These are phyloP conservation scores for Solen grandis DNA, from an alignment of 1,140 invertebrate species.

Conservation along the genomic window DNA sequence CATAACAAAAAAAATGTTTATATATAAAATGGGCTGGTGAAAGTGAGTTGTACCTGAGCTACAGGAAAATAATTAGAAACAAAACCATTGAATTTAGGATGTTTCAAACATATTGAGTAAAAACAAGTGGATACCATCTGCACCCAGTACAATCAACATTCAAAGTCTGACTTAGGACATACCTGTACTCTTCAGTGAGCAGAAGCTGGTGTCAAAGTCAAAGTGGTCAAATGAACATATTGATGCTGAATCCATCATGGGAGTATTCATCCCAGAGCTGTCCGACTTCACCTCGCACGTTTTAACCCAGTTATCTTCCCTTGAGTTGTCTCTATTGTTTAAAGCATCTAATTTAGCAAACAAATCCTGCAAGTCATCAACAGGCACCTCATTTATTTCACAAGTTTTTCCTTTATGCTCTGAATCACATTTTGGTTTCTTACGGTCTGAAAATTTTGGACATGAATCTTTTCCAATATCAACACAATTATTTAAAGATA, in stretches of 20 bases:
- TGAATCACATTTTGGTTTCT: not conserved
- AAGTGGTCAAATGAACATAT: conserved; percentile 49
- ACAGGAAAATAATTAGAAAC: too few relatives aligned
- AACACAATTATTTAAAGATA: not conserved
- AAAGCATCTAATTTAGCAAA: conserved; percentile 50
- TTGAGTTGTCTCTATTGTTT: not conserved
- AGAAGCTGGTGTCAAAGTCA: conserved; percentile 56
- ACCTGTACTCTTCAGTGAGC: conserved; percentile 54
- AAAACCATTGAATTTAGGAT: too few relatives aligned
- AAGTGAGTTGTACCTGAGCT: too few relatives aligned
- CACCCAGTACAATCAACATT: too few relatives aligned
- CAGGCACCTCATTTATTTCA: conserved; percentile 13
- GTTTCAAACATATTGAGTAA: too few relatives aligned
- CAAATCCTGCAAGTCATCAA: conserved; percentile 34
- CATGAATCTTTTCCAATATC: too few relatives aligned
- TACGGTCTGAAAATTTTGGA: too few relatives aligned
- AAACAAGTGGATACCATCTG: too few relatives aligned
- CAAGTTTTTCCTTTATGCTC: not conserved
- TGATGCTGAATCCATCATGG: conserved; percentile 42
- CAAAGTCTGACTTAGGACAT: too few relatives aligned
- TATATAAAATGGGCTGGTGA: too few relatives aligned
- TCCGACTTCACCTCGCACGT: not conserved
- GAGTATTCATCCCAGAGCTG: conserved; percentile 10
- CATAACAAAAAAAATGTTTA: too few relatives aligned
- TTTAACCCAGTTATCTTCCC: not conserved